These are phyloP conservation scores for Cosmia pyralina DNA, from an alignment of 2,888 invertebrate species.

Conservation along the genomic window DNA sequence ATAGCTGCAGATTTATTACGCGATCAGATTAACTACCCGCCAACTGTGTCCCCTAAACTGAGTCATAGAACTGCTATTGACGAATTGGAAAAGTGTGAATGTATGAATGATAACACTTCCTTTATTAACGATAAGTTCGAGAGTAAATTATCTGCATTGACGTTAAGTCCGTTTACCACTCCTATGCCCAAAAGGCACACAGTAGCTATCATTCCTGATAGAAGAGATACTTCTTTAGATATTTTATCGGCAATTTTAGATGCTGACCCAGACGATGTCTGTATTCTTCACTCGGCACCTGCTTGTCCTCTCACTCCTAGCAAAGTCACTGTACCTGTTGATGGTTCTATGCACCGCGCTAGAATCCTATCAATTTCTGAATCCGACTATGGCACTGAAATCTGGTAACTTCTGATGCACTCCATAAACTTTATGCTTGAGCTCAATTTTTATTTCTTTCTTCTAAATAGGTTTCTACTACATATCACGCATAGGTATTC, in stretches of 20 bases:
- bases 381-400: constrained; percentile 93
- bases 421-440: constrained; percentile 59
- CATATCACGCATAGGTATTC: constrained; percentile 6
- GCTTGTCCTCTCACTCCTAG: constrained; percentile 87
- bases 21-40: constrained; percentile 93
- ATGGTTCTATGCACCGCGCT: constrained; percentile 91
- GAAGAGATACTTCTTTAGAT: constrained; percentile 82
- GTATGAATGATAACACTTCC: constrained; percentile 73
- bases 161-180: constrained; percentile 85
- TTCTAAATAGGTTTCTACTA: constrained; percentile 11
- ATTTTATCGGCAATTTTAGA: constrained; percentile 87
- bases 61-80: constrained; percentile 76
- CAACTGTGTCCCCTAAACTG: constrained; percentile 91
- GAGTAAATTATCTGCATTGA: constrained; percentile 81
- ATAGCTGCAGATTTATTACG: constrained; percentile 91
- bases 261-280: constrained; percentile 85
- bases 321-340: constrained; percentile 91
- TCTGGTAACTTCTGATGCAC: constrained; percentile 90
- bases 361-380: constrained; percentile 91
- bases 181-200: constrained; percentile 85
- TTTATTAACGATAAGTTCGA: constrained; percentile 81
- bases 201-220: constrained; percentile 82
- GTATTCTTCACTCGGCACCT: constrained; percentile 84
- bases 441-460: constrained; percentile 36
- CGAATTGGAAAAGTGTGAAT: constrained; percentile 81